Evolutionary conservation across 2,797 vertebrate species (phyloP), one percentile per base, ranked within the genome.

Genomic region (Steatocranus sp.): DNA sequence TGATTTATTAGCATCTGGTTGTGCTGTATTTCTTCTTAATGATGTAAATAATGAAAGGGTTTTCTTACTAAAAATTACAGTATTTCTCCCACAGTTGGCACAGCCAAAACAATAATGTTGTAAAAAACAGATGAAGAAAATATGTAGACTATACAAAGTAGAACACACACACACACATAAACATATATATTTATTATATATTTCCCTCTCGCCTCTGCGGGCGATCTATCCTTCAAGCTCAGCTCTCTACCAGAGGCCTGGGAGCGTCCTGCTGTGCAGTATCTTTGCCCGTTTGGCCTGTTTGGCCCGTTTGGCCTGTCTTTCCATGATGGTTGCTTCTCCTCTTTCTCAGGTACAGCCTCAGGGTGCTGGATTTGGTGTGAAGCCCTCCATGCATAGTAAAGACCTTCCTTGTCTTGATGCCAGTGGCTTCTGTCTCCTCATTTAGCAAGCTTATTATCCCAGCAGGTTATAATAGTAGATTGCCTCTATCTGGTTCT

Each of bases 181-280:
- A 54, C 7, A 54, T 4, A 27, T 3, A 54, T 54, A 54, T 30
- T 54, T 2, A 30, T 54, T 30, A 30, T n/a, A n/a, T n/a, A 54
- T 56, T 1, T 14, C 15, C 53, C 25, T 32, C 27, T 58, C 2
- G 3, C 27, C 0, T 17, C 54, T 58, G n/a, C 3, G 10, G 49
- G n/a, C 11, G 5, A 2, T 11, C 8, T 58, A 58, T 58, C 54
- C 27, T 58, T 58, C 1, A 32, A 1, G 54, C 3, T 18, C 15
- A 9, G 27, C 27, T 9, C 27, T 58, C 54, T 58, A 18, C 27
- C 27, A 58, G 17, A 32, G 54, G 27, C 15, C 54, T 18, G 27
- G 15, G 54, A 56, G 54, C 15, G 2, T 6, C 54, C 27, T 56
- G 27, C 27, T 32, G 54, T 1, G 54, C 17, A 58, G 54, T 2